Evolutionary conservation across 1,140 invertebrate species (phyloP).

Genomic region (Neodiprion pinetum): DNA sequence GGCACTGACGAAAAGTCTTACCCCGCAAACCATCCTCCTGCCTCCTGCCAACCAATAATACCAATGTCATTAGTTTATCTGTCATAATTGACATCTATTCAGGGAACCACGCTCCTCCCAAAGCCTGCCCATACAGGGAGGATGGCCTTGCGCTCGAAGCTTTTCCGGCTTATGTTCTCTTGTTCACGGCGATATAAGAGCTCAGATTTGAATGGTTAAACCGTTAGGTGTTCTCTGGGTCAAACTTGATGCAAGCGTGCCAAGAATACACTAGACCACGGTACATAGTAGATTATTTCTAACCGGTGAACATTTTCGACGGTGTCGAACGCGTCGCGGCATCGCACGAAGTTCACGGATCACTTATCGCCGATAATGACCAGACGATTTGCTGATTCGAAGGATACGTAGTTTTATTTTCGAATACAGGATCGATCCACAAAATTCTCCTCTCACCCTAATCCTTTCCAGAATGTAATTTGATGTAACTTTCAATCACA

Average conservation of each 20-base stretch:
- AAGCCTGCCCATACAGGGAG: too few species aligned
- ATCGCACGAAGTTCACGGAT: neutral
- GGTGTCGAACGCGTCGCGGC: neutral
- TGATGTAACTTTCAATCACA: too few species aligned
- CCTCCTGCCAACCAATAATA: neutral
- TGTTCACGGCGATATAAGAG: too few species aligned
- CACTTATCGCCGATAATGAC: too few species aligned
- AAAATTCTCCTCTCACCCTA: too few species aligned
- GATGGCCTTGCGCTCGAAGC: too few species aligned
- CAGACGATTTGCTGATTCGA: too few species aligned
- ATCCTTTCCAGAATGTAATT: too few species aligned
- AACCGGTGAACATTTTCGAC: neutral
- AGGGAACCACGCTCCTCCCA: too few species aligned
- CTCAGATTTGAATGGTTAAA: neutral
- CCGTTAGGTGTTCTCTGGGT: neutral
- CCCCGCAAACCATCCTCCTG: constrained; percentile 18
- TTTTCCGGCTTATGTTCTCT: neutral
- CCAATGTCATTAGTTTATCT: neutral
- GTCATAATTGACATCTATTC: neutral
- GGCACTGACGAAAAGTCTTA: constrained; percentile 12
- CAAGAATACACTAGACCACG: neutral
- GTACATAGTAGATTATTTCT: neutral
- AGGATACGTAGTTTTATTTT: too few species aligned
- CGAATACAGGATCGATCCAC: too few species aligned
- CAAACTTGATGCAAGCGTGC: neutral